Evolutionary conservation across 2,888 invertebrate species (phyloP).

Genomic region (Platerodrilus igneus): DNA sequence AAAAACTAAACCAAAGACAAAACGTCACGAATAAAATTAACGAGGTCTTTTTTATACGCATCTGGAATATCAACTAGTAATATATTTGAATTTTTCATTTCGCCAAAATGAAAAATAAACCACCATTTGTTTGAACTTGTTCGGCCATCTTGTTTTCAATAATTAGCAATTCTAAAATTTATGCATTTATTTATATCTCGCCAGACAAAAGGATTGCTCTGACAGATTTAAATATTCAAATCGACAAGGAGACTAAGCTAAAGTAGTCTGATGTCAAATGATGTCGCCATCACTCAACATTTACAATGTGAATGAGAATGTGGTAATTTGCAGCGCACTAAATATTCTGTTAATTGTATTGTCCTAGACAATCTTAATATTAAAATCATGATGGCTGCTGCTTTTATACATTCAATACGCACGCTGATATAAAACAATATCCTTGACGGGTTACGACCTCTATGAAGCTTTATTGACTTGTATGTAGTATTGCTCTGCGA

Average conservation of each 20-base stretch:
- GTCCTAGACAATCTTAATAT: too few species aligned
- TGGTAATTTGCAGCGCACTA: conserved; percentile 18
- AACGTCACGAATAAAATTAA: conserved; percentile 38
- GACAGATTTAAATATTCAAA: conserved; percentile 48
- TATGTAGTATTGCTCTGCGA: too few species aligned
- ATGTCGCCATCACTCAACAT: conserved; percentile 26
- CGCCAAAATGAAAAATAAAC: conserved; percentile 29
- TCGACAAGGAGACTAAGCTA: conserved; percentile 36
- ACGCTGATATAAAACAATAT: too few species aligned
- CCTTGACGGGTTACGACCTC: too few species aligned
- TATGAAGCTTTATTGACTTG: too few species aligned
- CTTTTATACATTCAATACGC: too few species aligned
- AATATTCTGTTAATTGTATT: conserved; percentile 21
- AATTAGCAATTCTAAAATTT: conserved; percentile 47
- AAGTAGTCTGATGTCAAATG: conserved; percentile 38
- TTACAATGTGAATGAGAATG: conserved; percentile 25
- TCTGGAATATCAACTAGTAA: conserved; percentile 32
- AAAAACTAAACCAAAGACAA: conserved; percentile 18
- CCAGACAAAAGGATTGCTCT: conserved; percentile 44
- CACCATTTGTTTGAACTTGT: conserved; percentile 33
- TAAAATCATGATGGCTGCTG: too few species aligned
- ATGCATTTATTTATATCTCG: conserved; percentile 43
- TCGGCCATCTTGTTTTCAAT: conserved; percentile 36
- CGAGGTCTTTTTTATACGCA: conserved; percentile 37
- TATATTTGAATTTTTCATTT: conserved; percentile 30